phyloP scores from a whole-genome alignment of 2,888 invertebrate genomes.

The Drosophila diplacantha region DNA sequence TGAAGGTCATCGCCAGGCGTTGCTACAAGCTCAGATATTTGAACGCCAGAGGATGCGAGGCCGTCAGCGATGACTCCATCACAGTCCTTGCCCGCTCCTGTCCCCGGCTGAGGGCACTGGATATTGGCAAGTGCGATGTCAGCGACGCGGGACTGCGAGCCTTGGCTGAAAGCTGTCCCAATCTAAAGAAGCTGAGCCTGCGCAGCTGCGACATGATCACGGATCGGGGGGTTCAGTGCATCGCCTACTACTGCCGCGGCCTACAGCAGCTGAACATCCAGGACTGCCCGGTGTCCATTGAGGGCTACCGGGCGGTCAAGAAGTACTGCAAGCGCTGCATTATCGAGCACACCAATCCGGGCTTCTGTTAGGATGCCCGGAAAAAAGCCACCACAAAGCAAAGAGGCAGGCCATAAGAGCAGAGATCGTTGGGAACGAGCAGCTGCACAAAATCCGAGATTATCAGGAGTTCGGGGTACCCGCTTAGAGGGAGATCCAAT shows the following conservation, averaged over 20 bases:
- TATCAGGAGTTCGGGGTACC: conserved; percentile 5
- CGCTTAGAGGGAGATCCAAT: neutral
- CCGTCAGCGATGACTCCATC: conserved; percentile 94
- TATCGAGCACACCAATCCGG: conserved; percentile 96
- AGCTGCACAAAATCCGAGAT: conserved; percentile 24
- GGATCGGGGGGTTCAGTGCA: conserved; percentile 90
- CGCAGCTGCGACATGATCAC: conserved; percentile 94
- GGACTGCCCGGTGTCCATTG: conserved; percentile 92
- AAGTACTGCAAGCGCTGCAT: conserved; percentile 94
- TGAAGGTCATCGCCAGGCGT: conserved; percentile 90
- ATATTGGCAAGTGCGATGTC: conserved; percentile 95
- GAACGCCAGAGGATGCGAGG: conserved; percentile 94
- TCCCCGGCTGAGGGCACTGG: conserved; percentile 89
- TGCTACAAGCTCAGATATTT: conserved; percentile 93
- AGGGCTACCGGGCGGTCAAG: conserved; percentile 94
- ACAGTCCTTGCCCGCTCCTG: conserved; percentile 91
- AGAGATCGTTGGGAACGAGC: conserved; percentile 55
- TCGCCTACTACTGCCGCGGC: conserved; percentile 93
- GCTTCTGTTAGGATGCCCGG: conserved; percentile 83
- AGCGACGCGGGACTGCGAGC: conserved; percentile 92
- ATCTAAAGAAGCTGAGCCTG: conserved; percentile 91
- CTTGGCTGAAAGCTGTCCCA: conserved; percentile 92
- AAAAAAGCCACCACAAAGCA: conserved; percentile 40
- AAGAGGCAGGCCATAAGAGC: conserved; percentile 67
- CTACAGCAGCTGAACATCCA: conserved; percentile 95